Evolutionary conservation across 2,888 invertebrate genomes (phyloP).

Genomic region (Drosophila mettleri): DNA sequence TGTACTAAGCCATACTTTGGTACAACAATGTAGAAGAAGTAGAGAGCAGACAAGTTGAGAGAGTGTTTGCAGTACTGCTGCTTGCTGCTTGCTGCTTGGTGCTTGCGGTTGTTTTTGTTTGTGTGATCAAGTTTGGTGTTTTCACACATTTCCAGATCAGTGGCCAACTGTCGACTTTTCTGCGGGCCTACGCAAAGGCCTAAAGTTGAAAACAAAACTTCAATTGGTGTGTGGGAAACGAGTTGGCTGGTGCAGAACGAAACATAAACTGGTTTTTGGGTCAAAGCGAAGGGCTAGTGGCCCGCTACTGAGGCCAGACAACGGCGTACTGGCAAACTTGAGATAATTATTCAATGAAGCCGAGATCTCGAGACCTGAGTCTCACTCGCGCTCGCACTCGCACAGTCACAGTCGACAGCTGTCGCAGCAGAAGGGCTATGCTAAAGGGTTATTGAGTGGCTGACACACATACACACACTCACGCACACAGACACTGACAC

Average conservation of each 20-base stretch:
- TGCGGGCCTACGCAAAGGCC: slow-evolving; percentile 36
- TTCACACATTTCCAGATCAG: slow-evolving; percentile 69
- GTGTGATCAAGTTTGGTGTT: slow-evolving; percentile 39
- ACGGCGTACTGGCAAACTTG: slow-evolving; percentile 68
- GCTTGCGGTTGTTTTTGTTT: slow-evolving; percentile 4
- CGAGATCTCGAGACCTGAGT: slow-evolving; percentile 46
- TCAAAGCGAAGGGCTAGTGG: slow-evolving; percentile 53
- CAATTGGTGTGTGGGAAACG: slow-evolving; percentile 43
- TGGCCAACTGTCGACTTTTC: slow-evolving; percentile 30
- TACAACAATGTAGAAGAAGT: not conserved
- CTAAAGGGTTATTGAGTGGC: slow-evolving; percentile 65
- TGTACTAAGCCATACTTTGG: not conserved
- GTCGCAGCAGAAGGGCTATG: slow-evolving; percentile 54
- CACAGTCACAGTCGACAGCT: slow-evolving; percentile 22
- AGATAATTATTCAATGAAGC: slow-evolving; percentile 77
- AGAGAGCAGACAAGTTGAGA: slow-evolving; percentile 1
- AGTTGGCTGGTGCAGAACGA: slow-evolving; percentile 57
- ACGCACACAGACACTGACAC: slow-evolving; percentile 7
- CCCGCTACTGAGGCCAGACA: slow-evolving; percentile 41
- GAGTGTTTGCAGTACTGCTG: not conserved
- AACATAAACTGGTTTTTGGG: slow-evolving; percentile 72
- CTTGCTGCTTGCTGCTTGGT: not conserved
- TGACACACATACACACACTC: slow-evolving; percentile 26
- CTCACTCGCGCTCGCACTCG: too few relatives aligned
- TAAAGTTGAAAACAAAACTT: slow-evolving; percentile 38